A percentile compares a stretch with the other conserved stretches of the same genome.
Conservation (phyloP, 2,888 invertebrate genomes). For the Parascotia fuliginaria region DNA sequence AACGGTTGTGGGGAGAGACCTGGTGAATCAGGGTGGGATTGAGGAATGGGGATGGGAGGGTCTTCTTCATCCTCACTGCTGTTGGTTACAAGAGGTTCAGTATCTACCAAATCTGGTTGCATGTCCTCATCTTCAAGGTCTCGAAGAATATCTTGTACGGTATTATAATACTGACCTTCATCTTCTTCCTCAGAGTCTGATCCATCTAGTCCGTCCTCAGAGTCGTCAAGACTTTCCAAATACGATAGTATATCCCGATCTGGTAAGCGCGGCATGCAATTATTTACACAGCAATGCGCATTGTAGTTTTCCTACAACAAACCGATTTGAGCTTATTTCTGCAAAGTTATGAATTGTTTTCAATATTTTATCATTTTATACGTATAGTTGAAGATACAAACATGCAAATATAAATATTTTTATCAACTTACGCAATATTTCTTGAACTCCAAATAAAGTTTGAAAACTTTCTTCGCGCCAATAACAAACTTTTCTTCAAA, state of each 20-base stretch:
- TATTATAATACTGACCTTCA: slow-evolving; percentile 50
- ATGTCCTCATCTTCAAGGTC: slow-evolving; percentile 47
- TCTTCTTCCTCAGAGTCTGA: slow-evolving; percentile 51
- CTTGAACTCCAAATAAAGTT: slow-evolving; percentile 34
- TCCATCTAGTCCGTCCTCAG: slow-evolving; percentile 48
- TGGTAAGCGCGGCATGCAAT: slow-evolving; percentile 49
- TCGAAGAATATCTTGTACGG: slow-evolving; percentile 47
- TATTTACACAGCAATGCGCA: slow-evolving; percentile 48
- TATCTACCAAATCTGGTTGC: slow-evolving; percentile 44
- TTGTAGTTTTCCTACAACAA: slow-evolving; percentile 49
- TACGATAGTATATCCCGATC: slow-evolving; percentile 50
- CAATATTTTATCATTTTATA: slow-evolving; percentile 46
- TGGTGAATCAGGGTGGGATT: too few species aligned
- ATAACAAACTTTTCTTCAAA: slow-evolving; percentile 43
- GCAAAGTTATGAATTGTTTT: slow-evolving; percentile 42
- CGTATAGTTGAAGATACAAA: slow-evolving; percentile 46
- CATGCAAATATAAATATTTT: slow-evolving; percentile 44
- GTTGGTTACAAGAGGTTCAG: slow-evolving; percentile 46
- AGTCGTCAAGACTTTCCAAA: slow-evolving; percentile 53
- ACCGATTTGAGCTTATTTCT: slow-evolving; percentile 41
- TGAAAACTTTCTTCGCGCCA: slow-evolving; percentile 45
- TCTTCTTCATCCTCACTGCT: slow-evolving; percentile 45
- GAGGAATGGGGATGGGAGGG: too few species aligned
- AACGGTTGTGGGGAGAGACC: too few species aligned
- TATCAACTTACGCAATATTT: slow-evolving; percentile 45